Evolutionary conservation across 2,888 invertebrate genomes (phyloP).

Genomic region (Crematogaster levior): DNA sequence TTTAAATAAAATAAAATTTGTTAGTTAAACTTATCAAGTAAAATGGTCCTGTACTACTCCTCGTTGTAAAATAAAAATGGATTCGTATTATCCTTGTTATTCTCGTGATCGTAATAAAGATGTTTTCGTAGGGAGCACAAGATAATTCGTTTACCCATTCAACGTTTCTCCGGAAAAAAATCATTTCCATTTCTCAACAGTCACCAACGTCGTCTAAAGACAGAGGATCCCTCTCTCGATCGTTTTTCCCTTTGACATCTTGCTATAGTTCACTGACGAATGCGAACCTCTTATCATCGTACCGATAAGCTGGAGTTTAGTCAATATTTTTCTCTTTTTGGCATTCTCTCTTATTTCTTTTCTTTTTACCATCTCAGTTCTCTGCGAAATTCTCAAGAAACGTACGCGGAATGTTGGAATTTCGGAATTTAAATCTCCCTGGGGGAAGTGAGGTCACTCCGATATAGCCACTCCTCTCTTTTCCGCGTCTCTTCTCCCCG

Average conservation of each 20-base stretch:
- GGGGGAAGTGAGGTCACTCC: constrained; percentile 55
- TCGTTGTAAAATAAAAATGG: not conserved
- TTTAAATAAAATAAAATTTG: not conserved
- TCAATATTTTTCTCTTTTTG: constrained; percentile 44
- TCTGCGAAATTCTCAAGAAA: constrained; percentile 50
- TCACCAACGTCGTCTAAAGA: constrained; percentile 53
- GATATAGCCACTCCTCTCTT: constrained; percentile 56
- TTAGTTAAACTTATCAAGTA: not conserved
- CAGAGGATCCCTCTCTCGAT: constrained; percentile 29
- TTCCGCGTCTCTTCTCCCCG: constrained; percentile 55
- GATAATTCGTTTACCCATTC: constrained; percentile 25
- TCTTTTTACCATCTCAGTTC: constrained; percentile 42
- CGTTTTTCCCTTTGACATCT: constrained; percentile 62
- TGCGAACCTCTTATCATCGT: constrained; percentile 66
- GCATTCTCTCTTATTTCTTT: not conserved
- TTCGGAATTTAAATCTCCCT: constrained; percentile 81
- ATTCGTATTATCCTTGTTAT: not conserved
- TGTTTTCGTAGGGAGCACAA: constrained; percentile 1
- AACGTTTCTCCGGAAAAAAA: constrained; percentile 8
- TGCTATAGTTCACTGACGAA: constrained; percentile 50
- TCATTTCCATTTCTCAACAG: constrained; percentile 39
- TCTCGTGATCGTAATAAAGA: not conserved
- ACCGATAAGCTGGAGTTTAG: constrained; percentile 62
- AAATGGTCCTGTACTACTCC: not conserved
- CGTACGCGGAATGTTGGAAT: constrained; percentile 72